A percentile compares a stretch with the other conserved stretches of the same genome.
phyloP scores from a whole-genome alignment of 2,888 invertebrate genomes.

The Cryptocephalus primarius region DNA sequence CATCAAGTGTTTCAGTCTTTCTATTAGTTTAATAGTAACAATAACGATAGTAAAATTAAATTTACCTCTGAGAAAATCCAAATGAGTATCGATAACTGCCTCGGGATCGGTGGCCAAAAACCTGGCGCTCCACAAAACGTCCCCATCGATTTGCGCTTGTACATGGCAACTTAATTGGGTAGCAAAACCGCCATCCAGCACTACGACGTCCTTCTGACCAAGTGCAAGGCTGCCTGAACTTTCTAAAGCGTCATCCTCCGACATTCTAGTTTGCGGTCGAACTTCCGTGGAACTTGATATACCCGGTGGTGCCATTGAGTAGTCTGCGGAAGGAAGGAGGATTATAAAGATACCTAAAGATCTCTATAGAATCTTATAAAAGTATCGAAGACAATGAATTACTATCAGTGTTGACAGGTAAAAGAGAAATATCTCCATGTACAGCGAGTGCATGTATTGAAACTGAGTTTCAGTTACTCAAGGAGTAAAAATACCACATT shows the following conservation, averaged over 20 bases:
- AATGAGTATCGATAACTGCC: slow-evolving; percentile 68
- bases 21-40: too few species aligned
- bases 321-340: too few species aligned
- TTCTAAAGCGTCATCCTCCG: background rate
- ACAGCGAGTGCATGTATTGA: too few species aligned
- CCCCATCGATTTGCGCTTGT: slow-evolving; percentile 65
- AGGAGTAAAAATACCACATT: too few species aligned
- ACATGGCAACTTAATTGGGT: slow-evolving; percentile 70
- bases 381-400: too few species aligned
- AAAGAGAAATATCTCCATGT: too few species aligned
- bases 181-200: slow-evolving; percentile 69
- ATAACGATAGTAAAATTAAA: background rate
- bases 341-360: too few species aligned
- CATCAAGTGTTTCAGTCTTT: too few species aligned
- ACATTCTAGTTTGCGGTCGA: background rate
- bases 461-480: too few species aligned
- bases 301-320: slow-evolving; percentile 25
- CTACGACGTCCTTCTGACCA: slow-evolving; percentile 22
- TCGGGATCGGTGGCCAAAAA: slow-evolving; percentile 70
- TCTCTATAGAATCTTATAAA: too few species aligned
- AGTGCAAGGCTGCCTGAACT: background rate
- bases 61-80: slow-evolving; percentile 67
- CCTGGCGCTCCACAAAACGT: slow-evolving; percentile 82
- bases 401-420: too few species aligned
- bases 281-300: slow-evolving; percentile 20